phyloP scores from a whole-genome alignment of 2,113 vertebrate genomes.

The Patagioenas fasciata region DNA sequence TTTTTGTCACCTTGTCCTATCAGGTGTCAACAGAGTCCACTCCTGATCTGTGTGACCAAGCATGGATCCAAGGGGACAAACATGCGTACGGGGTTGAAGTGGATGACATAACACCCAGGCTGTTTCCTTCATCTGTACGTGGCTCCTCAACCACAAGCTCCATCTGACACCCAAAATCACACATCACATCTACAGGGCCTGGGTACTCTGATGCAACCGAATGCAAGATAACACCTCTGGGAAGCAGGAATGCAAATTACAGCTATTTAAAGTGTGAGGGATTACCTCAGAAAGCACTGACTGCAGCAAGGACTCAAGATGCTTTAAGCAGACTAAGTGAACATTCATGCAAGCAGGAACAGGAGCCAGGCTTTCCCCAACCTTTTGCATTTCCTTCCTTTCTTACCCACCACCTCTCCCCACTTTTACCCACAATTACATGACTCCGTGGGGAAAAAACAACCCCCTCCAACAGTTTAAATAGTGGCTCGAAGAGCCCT shows the following conservation, averaged over 20 bases:
- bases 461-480: neutral
- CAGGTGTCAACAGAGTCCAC: neutral
- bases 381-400: neutral
- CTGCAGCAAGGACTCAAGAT: neutral
- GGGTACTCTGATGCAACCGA: neutral
- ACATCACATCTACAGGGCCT: too few relatives aligned
- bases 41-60: neutral
- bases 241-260: neutral
- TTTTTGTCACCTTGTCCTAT: neutral
- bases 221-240: constrained; percentile 10
- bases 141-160: neutral
- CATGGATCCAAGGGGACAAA: neutral
- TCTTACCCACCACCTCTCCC: neutral
- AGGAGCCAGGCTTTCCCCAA: neutral
- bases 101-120: rapidly evolving
- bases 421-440: neutral
- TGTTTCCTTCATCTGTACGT: neutral
- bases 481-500: neutral
- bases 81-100: rapidly evolving
- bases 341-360: neutral
- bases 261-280: neutral
- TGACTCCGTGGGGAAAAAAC: neutral
- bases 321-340: neutral
- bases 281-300: neutral
- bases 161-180: too few relatives aligned